Evolutionary conservation across 2,113 vertebrate genomes (phyloP), one percentile per base, ranked within the genome.

Genomic region (Astur gentilis): DNA sequence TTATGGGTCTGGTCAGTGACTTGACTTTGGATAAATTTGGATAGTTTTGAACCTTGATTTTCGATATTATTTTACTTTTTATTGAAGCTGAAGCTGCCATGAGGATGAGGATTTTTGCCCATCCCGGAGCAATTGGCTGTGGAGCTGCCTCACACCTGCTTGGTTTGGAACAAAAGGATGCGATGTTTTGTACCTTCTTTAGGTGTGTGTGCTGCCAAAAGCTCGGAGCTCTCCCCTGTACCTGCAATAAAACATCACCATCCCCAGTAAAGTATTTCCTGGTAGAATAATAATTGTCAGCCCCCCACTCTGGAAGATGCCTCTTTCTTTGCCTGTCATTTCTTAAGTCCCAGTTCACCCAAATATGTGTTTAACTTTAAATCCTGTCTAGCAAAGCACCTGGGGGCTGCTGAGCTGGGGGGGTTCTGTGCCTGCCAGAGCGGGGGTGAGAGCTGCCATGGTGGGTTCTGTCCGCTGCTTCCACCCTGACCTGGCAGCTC

Each of bases 81-180:
- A 38, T 87, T 87, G 84, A 93, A 81, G 90, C 86, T 90, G 89
- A 89, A 94, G 78, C 82, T 91, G 92, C 91, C 87, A 65, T 0
- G 6, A 84, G 83, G 87, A 89, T 95, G 84, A 90, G 94, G 83
- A 50, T 44, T 94, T 94, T 95, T 93, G 61, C 84, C 87, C 73
- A 69, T 95, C 84, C 89, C 54, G 77, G 57, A 94, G 84, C 45
- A 57, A 44, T 60, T 94, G 89, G 71, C 78, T 95, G 62, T 80
- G 95, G 92, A 91, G 81, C 83, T 81, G 77, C 86, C 83, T 92
- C 76, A 64, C 11, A 6, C 80, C 52, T 6, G 4, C 90, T 66
- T 49, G 66, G 57, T 87, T 75, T 79, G 89, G 66, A 87, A 52
- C 29, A 73, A 26, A 45, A 76, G 66, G 25, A 45, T 47, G 92